Evolutionary conservation across 2,113 vertebrate species (phyloP).

Genomic region (Bambusicola thoracicus): DNA sequence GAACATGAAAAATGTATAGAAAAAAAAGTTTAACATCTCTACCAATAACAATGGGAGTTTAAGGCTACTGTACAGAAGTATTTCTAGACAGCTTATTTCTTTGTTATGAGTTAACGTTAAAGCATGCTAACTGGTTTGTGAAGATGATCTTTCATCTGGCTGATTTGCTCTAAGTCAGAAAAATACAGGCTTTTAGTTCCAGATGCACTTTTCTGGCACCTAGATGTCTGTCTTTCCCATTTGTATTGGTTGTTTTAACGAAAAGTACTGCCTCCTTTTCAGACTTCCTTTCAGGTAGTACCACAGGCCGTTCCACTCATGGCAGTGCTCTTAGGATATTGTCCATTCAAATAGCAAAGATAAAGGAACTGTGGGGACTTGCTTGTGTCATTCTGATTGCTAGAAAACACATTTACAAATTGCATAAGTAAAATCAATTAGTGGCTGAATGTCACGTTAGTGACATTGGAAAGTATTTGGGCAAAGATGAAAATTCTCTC

Average conservation of each 20-base stretch:
- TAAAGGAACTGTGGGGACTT: background rate
- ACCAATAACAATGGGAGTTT: background rate
- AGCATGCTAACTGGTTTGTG: background rate
- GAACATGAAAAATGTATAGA: background rate
- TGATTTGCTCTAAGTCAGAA: background rate
- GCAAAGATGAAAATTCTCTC: background rate
- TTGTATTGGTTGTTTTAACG: background rate
- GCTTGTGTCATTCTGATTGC: too few species aligned
- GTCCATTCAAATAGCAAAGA: background rate
- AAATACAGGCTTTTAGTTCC: background rate
- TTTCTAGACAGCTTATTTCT: background rate
- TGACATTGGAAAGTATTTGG: background rate
- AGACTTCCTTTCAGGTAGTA: background rate
- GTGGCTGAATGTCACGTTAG: background rate
- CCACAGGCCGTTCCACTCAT: background rate
- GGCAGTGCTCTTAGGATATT: background rate
- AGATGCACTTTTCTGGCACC: background rate
- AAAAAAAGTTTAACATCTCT: background rate
- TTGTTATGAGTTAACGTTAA: background rate
- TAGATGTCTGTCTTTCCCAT: background rate
- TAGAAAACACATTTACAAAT: background rate
- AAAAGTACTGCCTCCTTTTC: background rate
- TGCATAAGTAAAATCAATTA: background rate
- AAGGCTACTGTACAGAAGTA: background rate
- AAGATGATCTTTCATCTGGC: background rate